Evolutionary conservation across 2,888 invertebrate genomes (phyloP).

Genomic region (Drosophila pseudotalamancana): DNA sequence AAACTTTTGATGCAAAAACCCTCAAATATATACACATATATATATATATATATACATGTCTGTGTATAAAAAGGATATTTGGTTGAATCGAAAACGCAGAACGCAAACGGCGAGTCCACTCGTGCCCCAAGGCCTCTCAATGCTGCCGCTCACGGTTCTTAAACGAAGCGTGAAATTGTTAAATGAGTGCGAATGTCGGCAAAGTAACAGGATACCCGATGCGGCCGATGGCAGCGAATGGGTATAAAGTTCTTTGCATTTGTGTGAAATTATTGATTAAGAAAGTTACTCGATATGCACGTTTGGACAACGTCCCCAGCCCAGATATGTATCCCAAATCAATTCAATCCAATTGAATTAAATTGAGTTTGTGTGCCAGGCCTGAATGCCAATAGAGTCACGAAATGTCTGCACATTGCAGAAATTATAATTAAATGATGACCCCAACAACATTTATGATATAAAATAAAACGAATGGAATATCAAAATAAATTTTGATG

Average conservation of each 20-base stretch:
- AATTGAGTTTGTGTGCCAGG: slow-evolving; percentile 38
- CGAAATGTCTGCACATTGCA: slow-evolving; percentile 18
- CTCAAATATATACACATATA: slow-evolving; percentile 4
- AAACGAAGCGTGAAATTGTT: slow-evolving; percentile 81
- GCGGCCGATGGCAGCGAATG: background rate
- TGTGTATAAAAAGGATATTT: no score
- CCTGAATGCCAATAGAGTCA: slow-evolving; percentile 48
- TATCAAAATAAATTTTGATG: background rate
- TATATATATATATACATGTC: background rate
- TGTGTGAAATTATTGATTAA: slow-evolving; percentile 71
- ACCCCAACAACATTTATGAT: slow-evolving; percentile 2
- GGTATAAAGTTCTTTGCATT: slow-evolving; percentile 25
- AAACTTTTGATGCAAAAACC: slow-evolving; percentile 39
- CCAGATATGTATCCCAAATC: slow-evolving; percentile 25
- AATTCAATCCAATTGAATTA: slow-evolving; percentile 29
- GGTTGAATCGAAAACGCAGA: slow-evolving; percentile 22
- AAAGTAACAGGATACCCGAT: background rate
- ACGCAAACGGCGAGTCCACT: slow-evolving; percentile 3
- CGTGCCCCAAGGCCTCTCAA: slow-evolving; percentile 21
- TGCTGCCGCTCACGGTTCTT: slow-evolving; percentile 60
- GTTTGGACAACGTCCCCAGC: slow-evolving; percentile 30
- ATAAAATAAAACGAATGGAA: background rate
- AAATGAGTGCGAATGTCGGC: slow-evolving; percentile 71
- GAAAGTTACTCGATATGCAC: slow-evolving; percentile 57
- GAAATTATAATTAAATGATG: slow-evolving; percentile 28